These are phyloP conservation scores for Ericerus pela DNA, from an alignment of 1,140 invertebrate species.

Conservation along the genomic window DNA sequence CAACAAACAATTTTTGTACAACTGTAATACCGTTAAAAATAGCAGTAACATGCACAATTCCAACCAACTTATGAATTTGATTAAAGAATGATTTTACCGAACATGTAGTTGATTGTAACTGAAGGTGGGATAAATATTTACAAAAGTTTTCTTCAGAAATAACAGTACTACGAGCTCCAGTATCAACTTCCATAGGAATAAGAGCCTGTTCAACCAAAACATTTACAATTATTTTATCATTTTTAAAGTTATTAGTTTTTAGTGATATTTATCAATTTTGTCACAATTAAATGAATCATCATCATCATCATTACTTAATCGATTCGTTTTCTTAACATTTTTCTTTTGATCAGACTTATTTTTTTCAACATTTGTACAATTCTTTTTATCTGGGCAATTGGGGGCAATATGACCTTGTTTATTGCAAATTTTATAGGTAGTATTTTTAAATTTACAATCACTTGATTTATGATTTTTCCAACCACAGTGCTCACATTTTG, in stretches of 20 bases:
- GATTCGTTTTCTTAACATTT: background rate
- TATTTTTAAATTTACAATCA: background rate
- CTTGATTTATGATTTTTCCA: background rate
- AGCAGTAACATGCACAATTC: background rate
- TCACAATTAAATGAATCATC: no score
- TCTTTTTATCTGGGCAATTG: background rate
- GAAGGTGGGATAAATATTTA: background rate
- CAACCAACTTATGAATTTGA: background rate
- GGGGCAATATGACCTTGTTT: background rate
- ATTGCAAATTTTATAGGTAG: background rate
- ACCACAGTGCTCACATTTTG: background rate
- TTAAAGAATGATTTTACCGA: background rate
- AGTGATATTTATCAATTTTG: no score
- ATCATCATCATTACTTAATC: no score
- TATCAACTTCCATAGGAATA: background rate
- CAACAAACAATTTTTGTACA: background rate
- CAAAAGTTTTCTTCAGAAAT: background rate
- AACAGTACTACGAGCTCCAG: background rate
- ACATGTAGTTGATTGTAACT: background rate
- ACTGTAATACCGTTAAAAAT: background rate
- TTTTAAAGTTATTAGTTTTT: no score
- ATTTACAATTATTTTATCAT: background rate
- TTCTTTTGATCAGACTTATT: background rate
- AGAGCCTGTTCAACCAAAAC: background rate
- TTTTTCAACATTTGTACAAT: background rate